Evolutionary conservation across 1,140 invertebrate species (phyloP).

Genomic region (Drosophila micromelanica): DNA sequence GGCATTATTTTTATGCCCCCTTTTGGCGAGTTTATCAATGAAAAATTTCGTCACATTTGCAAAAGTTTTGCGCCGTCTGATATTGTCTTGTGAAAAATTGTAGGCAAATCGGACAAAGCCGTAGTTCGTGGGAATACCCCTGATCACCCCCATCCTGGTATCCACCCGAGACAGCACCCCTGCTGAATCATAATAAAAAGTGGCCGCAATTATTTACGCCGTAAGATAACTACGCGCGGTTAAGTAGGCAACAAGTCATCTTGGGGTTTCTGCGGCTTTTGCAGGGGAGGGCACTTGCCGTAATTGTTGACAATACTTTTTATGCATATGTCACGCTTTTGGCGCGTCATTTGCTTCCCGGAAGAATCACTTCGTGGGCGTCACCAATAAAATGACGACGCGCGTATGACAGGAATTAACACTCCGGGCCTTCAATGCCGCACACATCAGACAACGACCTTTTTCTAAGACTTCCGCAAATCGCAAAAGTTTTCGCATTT

Average conservation of each 20-base stretch:
- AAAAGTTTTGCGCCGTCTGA: constrained; percentile 39
- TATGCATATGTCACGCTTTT: constrained; percentile 7
- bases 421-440: too few relatives aligned
- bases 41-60: constrained; percentile 70
- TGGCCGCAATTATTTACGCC: constrained; percentile 65
- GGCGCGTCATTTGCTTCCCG: constrained; percentile 55
- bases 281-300: constrained; percentile 4
- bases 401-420: constrained; percentile 26
- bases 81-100: constrained; percentile 58
- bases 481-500: too few relatives aligned
- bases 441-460: too few relatives aligned
- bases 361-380: constrained; percentile 45
- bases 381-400: constrained; percentile 25
- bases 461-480: too few relatives aligned
- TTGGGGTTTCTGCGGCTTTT: neutral
- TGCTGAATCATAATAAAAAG: constrained; percentile 31
- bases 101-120: constrained; percentile 23
- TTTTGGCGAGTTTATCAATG: constrained; percentile 66
- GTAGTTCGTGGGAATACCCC: neutral
- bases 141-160: too few relatives aligned
- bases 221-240: constrained; percentile 46
- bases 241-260: constrained; percentile 63
- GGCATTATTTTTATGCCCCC: neutral
- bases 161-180: too few relatives aligned
- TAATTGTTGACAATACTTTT: constrained; percentile 64